Base-by-base conservation (phyloP, 2,113 vertebrate genomes). In the Pelusios castaneus region DNA sequence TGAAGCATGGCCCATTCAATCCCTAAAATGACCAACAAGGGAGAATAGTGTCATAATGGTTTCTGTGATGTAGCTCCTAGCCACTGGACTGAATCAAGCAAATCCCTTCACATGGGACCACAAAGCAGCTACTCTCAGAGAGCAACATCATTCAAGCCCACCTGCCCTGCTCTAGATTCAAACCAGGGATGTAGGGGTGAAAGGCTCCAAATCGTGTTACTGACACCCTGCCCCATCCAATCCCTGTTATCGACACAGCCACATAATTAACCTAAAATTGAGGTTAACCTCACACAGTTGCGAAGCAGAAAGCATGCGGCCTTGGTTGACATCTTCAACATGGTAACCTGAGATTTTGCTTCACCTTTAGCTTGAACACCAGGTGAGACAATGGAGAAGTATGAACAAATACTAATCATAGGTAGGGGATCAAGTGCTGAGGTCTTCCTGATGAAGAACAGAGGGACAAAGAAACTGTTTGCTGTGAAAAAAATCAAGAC, bases 401-500 rank as follows among this genome's bases (percentile, higher is more conserved):
- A 98, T 43, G 96, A 98, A 89, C 94, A 92, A 80, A 92, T 98
- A 43, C 87, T 98, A 79, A 94, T 94, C 85, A 93, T 98, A 81
- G 98, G 98, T 49, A 79, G 97, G 29, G 98, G 98, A n/a, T 97
- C 97, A 43, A 94, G 97, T 29, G 98, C 97, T 38, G 97, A 98
- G 17, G 98, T 99, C n/a, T 98, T 98, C 84, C 97, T 99, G 14
- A 97, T 98, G 98, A 98, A 97, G 83, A 96, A 98, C 47, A 83
- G 78, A 8, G 92, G 97, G 85, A 95, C 80, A 19, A 96, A 94
- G 88, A 96, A 97, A 77, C 91, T 98, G 73, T 97, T 91, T 78
- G 98, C 98, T 0, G 98, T 98, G 78, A 98, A 98, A 91, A 98
- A 95, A 94, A 98, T 98, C 45, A 97, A 96, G 67, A 90, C 98